Conservation (phyloP, 1,140 invertebrate species). For the Caenorhabditis tropicalis region DNA sequence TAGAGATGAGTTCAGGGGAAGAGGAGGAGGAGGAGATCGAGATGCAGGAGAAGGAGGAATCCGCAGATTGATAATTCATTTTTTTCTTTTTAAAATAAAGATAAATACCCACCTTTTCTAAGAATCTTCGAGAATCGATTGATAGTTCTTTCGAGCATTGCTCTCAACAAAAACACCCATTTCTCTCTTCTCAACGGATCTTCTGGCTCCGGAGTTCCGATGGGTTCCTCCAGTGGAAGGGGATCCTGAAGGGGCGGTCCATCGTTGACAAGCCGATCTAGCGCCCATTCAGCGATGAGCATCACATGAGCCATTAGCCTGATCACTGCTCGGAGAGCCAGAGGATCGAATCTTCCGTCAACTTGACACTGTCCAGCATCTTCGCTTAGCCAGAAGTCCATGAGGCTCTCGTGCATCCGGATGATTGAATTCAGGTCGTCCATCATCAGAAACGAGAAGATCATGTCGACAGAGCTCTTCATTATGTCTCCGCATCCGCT, state of each 20-base stretch:
- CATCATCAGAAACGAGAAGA: not conserved
- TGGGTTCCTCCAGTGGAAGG: not conserved
- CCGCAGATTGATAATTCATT: not conserved
- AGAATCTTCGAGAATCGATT: slow-evolving; percentile 13
- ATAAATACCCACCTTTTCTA: not conserved
- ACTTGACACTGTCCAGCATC: not conserved
- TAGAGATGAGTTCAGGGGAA: not conserved
- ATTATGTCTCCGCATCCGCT: not conserved
- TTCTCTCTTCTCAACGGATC: not conserved
- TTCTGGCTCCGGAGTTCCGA: not conserved
- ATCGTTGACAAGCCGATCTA: not conserved
- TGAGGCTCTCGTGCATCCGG: not conserved
- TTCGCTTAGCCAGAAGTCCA: not conserved
- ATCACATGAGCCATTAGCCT: not conserved
- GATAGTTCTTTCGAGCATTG: not conserved
- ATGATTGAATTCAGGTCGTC: not conserved
- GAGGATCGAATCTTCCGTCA: not conserved
- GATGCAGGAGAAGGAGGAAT: not conserved
- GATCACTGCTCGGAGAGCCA: not conserved
- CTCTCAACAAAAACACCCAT: not conserved
- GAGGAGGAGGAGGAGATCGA: too few species aligned
- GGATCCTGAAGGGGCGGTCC: not conserved
- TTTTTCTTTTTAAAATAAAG: not conserved
- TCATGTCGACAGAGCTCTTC: not conserved
- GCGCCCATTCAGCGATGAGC: not conserved